Evolutionary conservation across 1,140 invertebrate genomes (phyloP).

Genomic region (Eupeodes corollae): DNA sequence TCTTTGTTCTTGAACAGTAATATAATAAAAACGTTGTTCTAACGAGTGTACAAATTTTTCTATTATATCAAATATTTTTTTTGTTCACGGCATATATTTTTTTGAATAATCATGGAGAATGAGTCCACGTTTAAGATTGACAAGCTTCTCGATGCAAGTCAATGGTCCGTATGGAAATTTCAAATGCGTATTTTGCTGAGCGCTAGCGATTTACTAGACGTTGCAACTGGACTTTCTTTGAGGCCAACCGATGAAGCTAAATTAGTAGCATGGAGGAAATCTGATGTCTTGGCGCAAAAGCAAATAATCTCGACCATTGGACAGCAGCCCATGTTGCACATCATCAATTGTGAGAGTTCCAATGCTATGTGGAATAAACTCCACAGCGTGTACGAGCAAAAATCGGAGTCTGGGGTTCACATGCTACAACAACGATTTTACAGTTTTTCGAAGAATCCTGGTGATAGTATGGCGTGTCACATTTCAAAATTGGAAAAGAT

Average conservation of each 20-base stretch:
- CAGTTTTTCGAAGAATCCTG: constrained; percentile 9
- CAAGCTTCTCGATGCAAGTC: constrained; percentile 8
- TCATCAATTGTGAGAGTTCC: constrained; percentile 22
- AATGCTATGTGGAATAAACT: constrained; percentile 34
- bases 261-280: constrained; percentile 6
- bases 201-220: constrained; percentile 7
- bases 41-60: too few species aligned
- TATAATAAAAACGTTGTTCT: too few species aligned
- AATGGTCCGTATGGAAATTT: constrained; percentile 18
- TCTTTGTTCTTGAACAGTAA: too few species aligned
- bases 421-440: constrained; percentile 30
- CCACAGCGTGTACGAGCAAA: constrained; percentile 28
- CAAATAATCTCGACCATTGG: constrained; percentile 17
- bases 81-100: too few species aligned
- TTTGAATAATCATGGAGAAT: too few species aligned
- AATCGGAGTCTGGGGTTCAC: constrained; percentile 26
- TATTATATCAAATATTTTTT: too few species aligned
- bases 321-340: constrained; percentile 21
- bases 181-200: constrained; percentile 10
- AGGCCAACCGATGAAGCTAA: not conserved
- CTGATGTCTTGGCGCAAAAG: constrained; percentile 15
- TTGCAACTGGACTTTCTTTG: not conserved
- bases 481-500: constrained; percentile 12
- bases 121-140: not conserved
- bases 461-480: constrained; percentile 10